Evolutionary conservation across 2,113 vertebrate genomes (phyloP), one percentile per base, ranked within the genome.

Genomic region (Phodopus roborovskii): DNA sequence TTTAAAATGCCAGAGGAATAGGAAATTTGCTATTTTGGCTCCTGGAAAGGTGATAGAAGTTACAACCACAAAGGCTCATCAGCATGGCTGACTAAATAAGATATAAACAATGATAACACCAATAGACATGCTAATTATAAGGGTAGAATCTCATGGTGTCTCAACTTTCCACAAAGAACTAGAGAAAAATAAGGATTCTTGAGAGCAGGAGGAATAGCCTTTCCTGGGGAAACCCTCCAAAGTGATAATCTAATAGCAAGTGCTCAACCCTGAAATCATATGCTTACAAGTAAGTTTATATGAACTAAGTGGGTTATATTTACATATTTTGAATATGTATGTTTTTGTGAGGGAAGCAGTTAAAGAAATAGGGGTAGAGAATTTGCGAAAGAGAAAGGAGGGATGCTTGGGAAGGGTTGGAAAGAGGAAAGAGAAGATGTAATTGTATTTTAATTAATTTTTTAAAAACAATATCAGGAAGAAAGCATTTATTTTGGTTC

Each of bases 121-220:
- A 60, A 82, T 53, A n/a, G 12, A n/a, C 20, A n/a, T 58, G 33
- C 6, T 58, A n/a, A 39, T 4, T 58, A 36, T 4, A 26, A 58
- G 1, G 17, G 11, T 58, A 1, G 13, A n/a, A 6, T 58, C 20
- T 60, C 4, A 13, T 12, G 17, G 20, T 19, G 5, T 36, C 53
- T 56, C 77, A 56, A n/a, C 20, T n/a, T 58, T 58, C 10, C 56
- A 39, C 22, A 39, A 26, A 60, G 12, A 15, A 39, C 53, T 82
- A 1, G 0, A 24, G 20, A 39, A 0, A 15, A 24, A 7, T 58
- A n/a, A 58, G 79, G 11, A 58, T 16, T 16, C 1, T 58, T 4
- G 12, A 60, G 79, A 82, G 53, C 53, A 7, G 19, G 20, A 81
- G 10, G n/a, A 81, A 81, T 2, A 39, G 12, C 12, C 53, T 82